Conservation (phyloP, 2,888 invertebrate genomes). For the Phalangium opilio region DNA sequence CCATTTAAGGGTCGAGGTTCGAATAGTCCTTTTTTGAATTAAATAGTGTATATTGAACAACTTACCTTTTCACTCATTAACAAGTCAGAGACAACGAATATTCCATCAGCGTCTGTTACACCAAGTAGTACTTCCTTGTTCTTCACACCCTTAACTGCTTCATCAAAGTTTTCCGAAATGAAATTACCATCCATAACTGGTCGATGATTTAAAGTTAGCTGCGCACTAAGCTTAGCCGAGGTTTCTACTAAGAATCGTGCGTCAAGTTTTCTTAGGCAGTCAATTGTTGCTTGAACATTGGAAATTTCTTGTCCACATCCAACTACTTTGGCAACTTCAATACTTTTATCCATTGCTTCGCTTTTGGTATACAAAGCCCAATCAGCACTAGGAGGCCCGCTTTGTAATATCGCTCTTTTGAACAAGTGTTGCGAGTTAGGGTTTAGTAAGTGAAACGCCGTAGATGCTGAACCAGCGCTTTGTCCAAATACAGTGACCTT, state of each 20-base stretch:
- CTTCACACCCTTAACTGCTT: slow-evolving; percentile 5
- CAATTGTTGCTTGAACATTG: background rate
- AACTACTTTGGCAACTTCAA: slow-evolving; percentile 4
- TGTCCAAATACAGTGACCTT: slow-evolving; percentile 13
- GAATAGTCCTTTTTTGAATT: too few species aligned
- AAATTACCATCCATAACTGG: slow-evolving; percentile 10
- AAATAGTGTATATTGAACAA: too few species aligned
- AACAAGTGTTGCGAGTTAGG: slow-evolving; percentile 7
- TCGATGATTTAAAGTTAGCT: background rate
- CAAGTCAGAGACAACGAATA: slow-evolving; percentile 15
- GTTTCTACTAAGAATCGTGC: slow-evolving; percentile 3
- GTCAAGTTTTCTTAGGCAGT: slow-evolving; percentile 10
- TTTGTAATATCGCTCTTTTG: slow-evolving; percentile 13
- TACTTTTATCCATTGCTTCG: background rate
- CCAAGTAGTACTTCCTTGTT: slow-evolving; percentile 15
- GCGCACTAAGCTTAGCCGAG: slow-evolving; percentile 5
- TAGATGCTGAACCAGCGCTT: slow-evolving; percentile 12
- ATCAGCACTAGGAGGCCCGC: slow-evolving; percentile 3
- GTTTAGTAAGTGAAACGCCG: slow-evolving; percentile 7
- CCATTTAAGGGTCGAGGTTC: too few species aligned
- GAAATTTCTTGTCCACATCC: slow-evolving; percentile 10
- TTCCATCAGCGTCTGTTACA: slow-evolving; percentile 13
- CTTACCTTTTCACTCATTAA: too few species aligned
- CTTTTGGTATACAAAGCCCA: too few species aligned
- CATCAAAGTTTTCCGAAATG: background rate